These are phyloP conservation scores for Rousettus leschenaultii DNA, from an alignment of 2,113 vertebrate species.

Conservation along the genomic window DNA sequence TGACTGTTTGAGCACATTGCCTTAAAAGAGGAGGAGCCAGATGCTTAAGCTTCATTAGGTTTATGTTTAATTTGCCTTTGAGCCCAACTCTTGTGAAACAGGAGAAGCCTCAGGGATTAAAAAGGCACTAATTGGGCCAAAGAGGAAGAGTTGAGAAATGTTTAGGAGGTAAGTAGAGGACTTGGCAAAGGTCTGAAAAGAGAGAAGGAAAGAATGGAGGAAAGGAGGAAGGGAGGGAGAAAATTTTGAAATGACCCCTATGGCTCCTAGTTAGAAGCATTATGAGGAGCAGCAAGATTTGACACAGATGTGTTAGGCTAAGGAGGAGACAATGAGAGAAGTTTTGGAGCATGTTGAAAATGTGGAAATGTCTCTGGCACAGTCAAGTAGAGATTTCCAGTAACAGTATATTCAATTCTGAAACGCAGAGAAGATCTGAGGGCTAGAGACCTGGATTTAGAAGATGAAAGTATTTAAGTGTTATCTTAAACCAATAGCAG, in stretches of 20 bases:
- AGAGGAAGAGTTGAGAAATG: not conserved
- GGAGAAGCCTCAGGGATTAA: not conserved
- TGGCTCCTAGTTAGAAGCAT: not conserved
- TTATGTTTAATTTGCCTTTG: not conserved
- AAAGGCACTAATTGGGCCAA: not conserved
- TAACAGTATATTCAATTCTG: not conserved
- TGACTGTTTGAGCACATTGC: not conserved
- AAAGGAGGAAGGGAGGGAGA: not conserved
- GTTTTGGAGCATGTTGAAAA: not conserved
- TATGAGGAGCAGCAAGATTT: not conserved
- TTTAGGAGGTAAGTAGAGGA: not conserved
- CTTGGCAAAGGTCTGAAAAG: not conserved
- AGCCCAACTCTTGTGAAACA: not conserved
- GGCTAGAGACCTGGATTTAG: not conserved
- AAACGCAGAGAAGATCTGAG: not conserved
- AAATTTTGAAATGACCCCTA: not conserved
- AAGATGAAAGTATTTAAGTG: not conserved
- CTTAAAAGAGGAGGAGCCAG: not conserved
- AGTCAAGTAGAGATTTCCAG: not conserved
- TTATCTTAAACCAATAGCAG: not conserved
- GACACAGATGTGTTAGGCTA: not conserved
- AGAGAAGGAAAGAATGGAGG: not conserved
- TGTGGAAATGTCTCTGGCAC: not conserved
- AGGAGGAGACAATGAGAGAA: not conserved
- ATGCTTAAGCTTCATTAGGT: not conserved